Evolutionary conservation across 2,113 vertebrate genomes (phyloP).

Genomic region (Paratilapia polleni): DNA sequence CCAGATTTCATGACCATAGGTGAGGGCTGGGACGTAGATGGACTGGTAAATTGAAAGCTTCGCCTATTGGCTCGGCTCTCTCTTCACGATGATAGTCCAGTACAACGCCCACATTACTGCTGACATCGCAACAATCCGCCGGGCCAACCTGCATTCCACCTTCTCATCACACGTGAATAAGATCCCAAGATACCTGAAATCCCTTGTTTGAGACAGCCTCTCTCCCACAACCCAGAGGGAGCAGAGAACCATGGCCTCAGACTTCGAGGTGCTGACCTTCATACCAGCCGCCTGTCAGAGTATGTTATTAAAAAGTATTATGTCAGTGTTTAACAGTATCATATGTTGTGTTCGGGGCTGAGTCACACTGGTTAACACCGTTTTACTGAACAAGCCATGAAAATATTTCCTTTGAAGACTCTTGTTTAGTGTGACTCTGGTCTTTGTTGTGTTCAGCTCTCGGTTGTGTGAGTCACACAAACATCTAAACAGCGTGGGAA

Average conservation of each 20-base stretch:
- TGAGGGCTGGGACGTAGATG: fast-evolving
- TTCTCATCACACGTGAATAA: not conserved
- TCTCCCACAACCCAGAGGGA: not conserved
- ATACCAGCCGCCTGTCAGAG: too few species aligned
- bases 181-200: fast-evolving
- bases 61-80: fast-evolving
- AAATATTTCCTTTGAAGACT: not conserved
- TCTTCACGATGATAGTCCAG: too few species aligned
- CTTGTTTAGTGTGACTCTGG: not conserved
- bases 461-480: constrained; percentile 20
- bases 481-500: constrained; percentile 24
- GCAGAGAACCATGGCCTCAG: too few species aligned
- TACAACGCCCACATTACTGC: too few species aligned
- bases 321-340: too few species aligned
- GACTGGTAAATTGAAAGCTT: not conserved
- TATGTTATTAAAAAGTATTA: too few species aligned
- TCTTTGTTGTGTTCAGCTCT: constrained; percentile 18
- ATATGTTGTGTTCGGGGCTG: not conserved
- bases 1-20: not conserved
- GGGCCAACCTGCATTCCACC: not conserved
- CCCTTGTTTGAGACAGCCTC: not conserved
- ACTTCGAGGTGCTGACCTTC: not conserved
- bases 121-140: not conserved
- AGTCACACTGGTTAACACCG: not conserved
- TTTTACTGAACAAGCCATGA: not conserved